Evolutionary conservation across 2,113 vertebrate species (phyloP), one percentile per base, ranked within the genome.

Genomic region (Syngnathus floridae): DNA sequence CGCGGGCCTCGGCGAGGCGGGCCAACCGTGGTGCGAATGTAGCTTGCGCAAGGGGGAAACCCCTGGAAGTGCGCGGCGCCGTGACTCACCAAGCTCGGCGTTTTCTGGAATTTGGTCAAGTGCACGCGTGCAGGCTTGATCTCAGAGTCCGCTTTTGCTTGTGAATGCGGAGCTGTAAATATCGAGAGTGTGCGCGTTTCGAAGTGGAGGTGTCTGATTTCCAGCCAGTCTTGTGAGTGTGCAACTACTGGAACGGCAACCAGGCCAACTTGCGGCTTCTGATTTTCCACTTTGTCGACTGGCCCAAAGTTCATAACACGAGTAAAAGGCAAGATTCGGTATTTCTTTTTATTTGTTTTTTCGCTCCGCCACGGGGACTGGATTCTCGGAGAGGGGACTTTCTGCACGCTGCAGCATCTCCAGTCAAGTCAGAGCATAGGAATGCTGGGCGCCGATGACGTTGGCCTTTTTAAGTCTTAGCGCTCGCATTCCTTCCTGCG

Each of bases 51-150:
- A n/a, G 83, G 51, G 21, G 86, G 81, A 83, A 86, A 83, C 71
- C 85, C 86, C 82, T 76, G 69, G 78, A 75, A 79, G 88, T 83
- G 84, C 75, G 79, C 35, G 65, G 11, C 17, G 31, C 38, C 56
- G 77, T 88, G 86, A 89, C 84, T 89, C 85, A 87, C 73, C 58
- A 70, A 82, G 81, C 77, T 76, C 80, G 74, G 79, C 87, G 80
- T 85, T 79, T 77, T 82, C 82, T 82, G 88, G 85, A 87, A 85
- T 88, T 83, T 87, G 81, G 78, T 84, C 77, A 83, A 85, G 75
- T 82, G 82, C 76, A 64, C 75, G 59, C 80, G 82, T 76, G 73
- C 4, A 68, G 60, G 51, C 65, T 75, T 45, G 57, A 77, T 82
- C 78, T 86, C 68, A 64, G 40, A 84, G 37, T 52, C 21, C 75